phyloP scores from a whole-genome alignment of 2,113 vertebrate species.

The Muntiacus muntjak region DNA sequence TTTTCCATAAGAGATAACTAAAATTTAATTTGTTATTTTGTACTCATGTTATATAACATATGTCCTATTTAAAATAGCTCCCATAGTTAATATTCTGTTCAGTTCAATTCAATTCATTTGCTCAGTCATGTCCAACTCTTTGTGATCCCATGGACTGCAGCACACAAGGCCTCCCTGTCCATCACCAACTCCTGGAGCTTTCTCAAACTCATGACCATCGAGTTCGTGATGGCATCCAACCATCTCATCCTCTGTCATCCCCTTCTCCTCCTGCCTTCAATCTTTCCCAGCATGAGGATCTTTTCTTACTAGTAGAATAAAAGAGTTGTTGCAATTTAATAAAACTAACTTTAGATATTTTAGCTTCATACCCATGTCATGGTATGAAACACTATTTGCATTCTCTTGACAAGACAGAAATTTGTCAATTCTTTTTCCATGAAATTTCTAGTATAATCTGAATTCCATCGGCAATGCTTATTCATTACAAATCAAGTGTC shows the following conservation, averaged over 20 bases:
- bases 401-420: neutral
- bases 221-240: neutral
- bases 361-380: neutral
- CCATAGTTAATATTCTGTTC: neutral
- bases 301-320: neutral
- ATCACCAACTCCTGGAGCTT: neutral
- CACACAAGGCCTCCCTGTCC: neutral
- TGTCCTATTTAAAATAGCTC: neutral
- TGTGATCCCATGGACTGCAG: neutral
- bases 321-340: neutral
- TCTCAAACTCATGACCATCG: neutral
- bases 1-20: neutral
- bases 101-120: neutral
- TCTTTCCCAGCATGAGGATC: neutral
- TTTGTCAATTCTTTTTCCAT: neutral
- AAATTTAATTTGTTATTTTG: neutral
- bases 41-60: neutral
- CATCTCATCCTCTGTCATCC: neutral
- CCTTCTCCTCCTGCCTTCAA: neutral
- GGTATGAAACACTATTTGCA: neutral
- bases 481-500: neutral
- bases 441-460: neutral
- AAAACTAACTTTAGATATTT: neutral
- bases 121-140: neutral
- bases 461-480: neutral